phyloP scores from a whole-genome alignment of 2,888 invertebrate genomes.

The Lithodes maja region DNA sequence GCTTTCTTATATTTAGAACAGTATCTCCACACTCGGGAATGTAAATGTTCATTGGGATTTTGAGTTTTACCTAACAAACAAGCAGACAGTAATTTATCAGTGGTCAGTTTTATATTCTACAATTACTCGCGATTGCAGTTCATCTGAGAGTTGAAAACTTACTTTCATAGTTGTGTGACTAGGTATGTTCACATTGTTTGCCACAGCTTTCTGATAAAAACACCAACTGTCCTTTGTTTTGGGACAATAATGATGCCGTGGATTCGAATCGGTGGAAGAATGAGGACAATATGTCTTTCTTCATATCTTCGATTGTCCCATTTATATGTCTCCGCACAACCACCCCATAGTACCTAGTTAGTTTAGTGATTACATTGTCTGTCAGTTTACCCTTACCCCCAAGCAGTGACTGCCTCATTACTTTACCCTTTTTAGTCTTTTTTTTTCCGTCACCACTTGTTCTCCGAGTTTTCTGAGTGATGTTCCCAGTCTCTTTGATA shows the following conservation, averaged over 20 bases:
- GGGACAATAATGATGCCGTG: slow-evolving; percentile 31
- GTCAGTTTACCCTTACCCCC: neutral
- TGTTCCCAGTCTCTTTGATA: too few relatives aligned
- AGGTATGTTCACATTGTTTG: neutral
- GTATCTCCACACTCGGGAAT: neutral
- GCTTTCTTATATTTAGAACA: slow-evolving; percentile 2
- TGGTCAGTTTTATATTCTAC: slow-evolving; percentile 30
- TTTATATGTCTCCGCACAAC: too few relatives aligned
- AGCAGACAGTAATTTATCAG: neutral
- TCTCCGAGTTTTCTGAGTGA: too few relatives aligned
- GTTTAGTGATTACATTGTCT: neutral
- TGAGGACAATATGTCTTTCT: too few relatives aligned
- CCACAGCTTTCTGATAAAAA: slow-evolving; percentile 21
- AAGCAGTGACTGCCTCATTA: too few relatives aligned
- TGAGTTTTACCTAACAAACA: slow-evolving; percentile 34
- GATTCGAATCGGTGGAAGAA: neutral
- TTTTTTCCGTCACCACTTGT: too few relatives aligned
- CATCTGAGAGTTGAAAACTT: neutral
- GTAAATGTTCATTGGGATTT: neutral
- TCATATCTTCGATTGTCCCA: too few relatives aligned
- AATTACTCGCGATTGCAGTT: neutral
- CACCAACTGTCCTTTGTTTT: slow-evolving; percentile 19
- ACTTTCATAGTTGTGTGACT: slow-evolving; percentile 16
- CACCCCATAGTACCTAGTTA: neutral
- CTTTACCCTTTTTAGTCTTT: too few relatives aligned